Evolutionary conservation across 2,113 vertebrate genomes (phyloP).

Genomic region (Corvus hawaiiensis): DNA sequence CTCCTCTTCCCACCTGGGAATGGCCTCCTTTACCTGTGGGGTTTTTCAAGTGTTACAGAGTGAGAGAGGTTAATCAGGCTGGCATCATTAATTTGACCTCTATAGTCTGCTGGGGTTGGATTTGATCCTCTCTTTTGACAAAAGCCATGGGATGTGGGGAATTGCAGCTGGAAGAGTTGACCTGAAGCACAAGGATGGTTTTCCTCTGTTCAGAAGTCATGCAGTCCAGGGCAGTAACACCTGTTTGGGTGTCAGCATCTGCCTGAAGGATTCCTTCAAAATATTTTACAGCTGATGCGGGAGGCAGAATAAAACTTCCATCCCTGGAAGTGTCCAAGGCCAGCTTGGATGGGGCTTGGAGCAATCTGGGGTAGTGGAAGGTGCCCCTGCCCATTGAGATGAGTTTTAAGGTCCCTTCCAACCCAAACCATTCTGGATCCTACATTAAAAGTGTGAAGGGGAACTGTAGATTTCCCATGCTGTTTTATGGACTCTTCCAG

Average conservation of each 20-base stretch:
- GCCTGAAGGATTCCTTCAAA: neutral
- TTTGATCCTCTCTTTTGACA: neutral
- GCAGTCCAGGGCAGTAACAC: neutral
- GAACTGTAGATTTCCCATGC: neutral
- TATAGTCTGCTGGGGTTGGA: neutral
- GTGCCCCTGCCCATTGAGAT: neutral
- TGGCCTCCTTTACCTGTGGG: neutral
- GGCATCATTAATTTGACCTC: neutral
- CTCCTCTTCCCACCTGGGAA: neutral
- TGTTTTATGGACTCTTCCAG: neutral
- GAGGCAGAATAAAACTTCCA: neutral
- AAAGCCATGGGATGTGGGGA: neutral
- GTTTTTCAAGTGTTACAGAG: neutral
- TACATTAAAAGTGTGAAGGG: fast-evolving
- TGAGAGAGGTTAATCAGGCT: neutral
- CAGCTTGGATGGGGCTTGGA: fast-evolving
- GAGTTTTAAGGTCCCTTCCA: neutral
- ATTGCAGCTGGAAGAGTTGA: neutral
- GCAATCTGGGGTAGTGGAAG: neutral
- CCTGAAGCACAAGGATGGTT: neutral
- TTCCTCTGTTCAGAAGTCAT: neutral
- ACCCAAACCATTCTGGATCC: neutral
- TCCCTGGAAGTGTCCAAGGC: neutral
- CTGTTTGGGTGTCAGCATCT: neutral
- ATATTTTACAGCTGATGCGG: neutral